Base-by-base conservation (phyloP, 2,888 invertebrate species). In the Ectropis crepuscularia region DNA sequence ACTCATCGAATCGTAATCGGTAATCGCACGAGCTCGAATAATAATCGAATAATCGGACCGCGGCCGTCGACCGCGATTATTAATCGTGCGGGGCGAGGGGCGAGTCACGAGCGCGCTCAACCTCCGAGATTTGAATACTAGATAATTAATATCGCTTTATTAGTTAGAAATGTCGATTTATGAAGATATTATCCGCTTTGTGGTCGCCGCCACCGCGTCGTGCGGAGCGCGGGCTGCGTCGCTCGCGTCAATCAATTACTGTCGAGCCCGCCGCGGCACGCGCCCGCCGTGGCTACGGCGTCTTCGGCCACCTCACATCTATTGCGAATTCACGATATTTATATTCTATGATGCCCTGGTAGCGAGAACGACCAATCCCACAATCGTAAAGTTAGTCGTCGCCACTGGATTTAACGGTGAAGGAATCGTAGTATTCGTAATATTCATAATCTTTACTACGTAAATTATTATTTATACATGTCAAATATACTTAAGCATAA, bases 131-230 rank as follows among this genome's bases (percentile, higher is more conserved):
- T 90, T 91, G 91, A 90, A 90, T 91, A 91, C 89, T 89, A 89
- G 91, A 92, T 92, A 92, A 92, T 92, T 90, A 91, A 91, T 92
- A 92, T 90, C 87, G 87, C 91, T 91, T 90, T 90, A 90, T 91
- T 90, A 90, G 87, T 89, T 83, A 81, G 88, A 85, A 89, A 87
- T 86, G 87, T 89, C 90, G 90, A 89, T 89, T 88, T 87, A 85
- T 87, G 86, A 84, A 88, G 90, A 90, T 90, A 89, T 83, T 83
- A 80, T 80, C 80, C 85, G 79, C 90, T 89, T 90, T 90, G 90
- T 83, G 83, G 71, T 73, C 72, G 82, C 80, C 83, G 79, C 80
- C 75, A 74, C 74, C 63, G 69, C 70, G 70, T 73, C 67, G 53
- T 41, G 61, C 68, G 67, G 66, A 57, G 66, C 65, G 60, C 65